Percentiles rank a stretch among this genome's conserved stretches.
Evolutionary conservation across 2,113 vertebrate species (phyloP).

Genomic region (Tretioscincus oriximinensis): DNA sequence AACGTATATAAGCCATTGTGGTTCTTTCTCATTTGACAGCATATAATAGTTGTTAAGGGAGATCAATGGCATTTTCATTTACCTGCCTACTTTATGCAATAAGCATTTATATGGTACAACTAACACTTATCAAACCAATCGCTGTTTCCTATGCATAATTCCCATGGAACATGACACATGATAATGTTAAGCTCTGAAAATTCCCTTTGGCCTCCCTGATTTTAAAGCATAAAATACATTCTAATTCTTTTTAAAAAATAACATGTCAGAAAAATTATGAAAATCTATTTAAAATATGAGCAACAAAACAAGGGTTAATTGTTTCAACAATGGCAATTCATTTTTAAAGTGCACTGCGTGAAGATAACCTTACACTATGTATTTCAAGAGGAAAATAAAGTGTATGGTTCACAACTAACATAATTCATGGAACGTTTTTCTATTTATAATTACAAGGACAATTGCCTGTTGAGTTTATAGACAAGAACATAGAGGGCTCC

Average conservation of each 20-base stretch:
- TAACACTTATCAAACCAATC: constrained; percentile 28
- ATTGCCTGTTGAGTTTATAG: constrained; percentile 30
- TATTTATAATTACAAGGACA: constrained; percentile 36
- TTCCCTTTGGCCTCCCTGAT: background rate
- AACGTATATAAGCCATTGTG: constrained; percentile 14
- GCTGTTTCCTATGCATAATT: constrained; percentile 15
- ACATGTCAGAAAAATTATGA: constrained; percentile 15
- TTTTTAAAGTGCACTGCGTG: constrained; percentile 8
- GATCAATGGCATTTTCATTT: constrained; percentile 43
- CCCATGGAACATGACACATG: background rate
- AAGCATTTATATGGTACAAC: constrained; percentile 26
- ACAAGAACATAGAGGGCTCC: background rate
- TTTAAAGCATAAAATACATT: constrained; percentile 9
- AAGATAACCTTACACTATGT: constrained; percentile 8
- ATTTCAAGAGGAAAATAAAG: constrained; percentile 24
- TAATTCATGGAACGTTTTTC: background rate
- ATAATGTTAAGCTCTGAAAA: constrained; percentile 14
- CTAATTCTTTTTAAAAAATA: constrained; percentile 28
- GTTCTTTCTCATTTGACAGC: constrained; percentile 39
- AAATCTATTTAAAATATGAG: constrained; percentile 24
- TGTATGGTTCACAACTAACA: constrained; percentile 20
- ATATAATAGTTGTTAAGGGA: constrained; percentile 33
- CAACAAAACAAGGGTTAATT: background rate
- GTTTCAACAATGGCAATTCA: background rate
- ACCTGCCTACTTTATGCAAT: constrained; percentile 35